Conservation (phyloP, 2,888 invertebrate species). For the Tupiocoris notatus region DNA sequence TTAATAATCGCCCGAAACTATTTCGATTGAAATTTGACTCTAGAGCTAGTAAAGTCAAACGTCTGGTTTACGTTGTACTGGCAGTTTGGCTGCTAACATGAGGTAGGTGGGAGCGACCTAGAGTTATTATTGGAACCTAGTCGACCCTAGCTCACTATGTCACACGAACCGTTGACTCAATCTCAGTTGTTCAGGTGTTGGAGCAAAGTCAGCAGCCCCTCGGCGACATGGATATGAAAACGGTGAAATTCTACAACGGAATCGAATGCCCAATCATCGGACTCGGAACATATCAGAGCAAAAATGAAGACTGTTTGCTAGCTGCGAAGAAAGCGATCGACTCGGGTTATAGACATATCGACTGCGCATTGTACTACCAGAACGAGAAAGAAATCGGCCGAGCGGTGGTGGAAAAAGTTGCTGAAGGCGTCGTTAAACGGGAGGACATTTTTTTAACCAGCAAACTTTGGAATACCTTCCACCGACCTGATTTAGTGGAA, state of each 20-base stretch:
- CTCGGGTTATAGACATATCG: constrained; percentile 73
- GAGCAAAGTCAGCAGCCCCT: background rate
- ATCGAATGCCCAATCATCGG: constrained; percentile 36
- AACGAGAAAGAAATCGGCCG: constrained; percentile 70
- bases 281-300: constrained; percentile 28
- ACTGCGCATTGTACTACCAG: constrained; percentile 70
- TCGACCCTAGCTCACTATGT: constrained; percentile 20
- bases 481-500: constrained; percentile 73
- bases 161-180: constrained; percentile 7
- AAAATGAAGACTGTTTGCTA: constrained; percentile 51
- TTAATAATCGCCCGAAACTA: too few species aligned
- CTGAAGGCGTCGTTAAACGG: constrained; percentile 65
- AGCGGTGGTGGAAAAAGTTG: constrained; percentile 64
- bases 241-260: constrained; percentile 37
- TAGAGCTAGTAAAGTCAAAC: too few species aligned
- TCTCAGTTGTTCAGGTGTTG: background rate
- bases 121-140: constrained; percentile 13
- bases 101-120: constrained; percentile 30
- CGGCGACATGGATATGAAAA: background rate
- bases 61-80: too few species aligned
- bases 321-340: constrained; percentile 71
- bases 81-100: too few species aligned
- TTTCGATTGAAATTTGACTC: too few species aligned
- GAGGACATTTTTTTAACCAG: constrained; percentile 70
- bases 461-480: constrained; percentile 80